Base-by-base conservation (phyloP, 1,140 invertebrate genomes). In the Drosophila suzukii region DNA sequence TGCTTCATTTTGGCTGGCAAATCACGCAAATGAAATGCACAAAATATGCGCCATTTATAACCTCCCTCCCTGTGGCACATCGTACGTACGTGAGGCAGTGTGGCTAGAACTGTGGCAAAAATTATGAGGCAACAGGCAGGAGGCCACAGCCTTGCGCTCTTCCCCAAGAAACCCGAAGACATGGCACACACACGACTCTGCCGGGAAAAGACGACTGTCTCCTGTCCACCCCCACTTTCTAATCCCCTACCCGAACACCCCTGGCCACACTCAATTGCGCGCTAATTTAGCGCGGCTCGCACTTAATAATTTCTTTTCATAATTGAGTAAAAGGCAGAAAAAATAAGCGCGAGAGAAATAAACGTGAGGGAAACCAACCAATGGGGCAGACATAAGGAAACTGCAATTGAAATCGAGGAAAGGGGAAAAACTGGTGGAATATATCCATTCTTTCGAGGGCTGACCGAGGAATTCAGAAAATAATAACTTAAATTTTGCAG, bases 281-380 rank as follows among this genome's bases (percentile, higher is more conserved):
- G 68, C 89, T 88, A 91, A 90, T 89, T 90, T 83, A 91, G 89
- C 88, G 88, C 77, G 75, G 74, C 89, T 80, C 67, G 73, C 88
- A 90, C 89, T 89, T 89, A 81, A 91, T 90, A 90, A 90, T 89
- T 89, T 89, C 84, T 78, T 81, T 88, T 88, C 83, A 88, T 88
- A 88, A 88, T 88, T 88, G 84, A 83, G 83, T 79, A 55, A 62
- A 81, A 56, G 30, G 54, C 51, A 53, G 70, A 58, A 62, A 51
- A 63, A 56, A 43, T 30, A 55, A 53, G 36, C 12, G 56, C 41
- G 54, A 78, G 47, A 47, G 12, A 57, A 50, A 39, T 56, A 65
- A 74, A 65, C 56, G 49, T 77, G 73, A 81, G 62, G 58, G 56
- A 50, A 60, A 58, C 43, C 43, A 50, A 46, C 47, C 57, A 53